phyloP scores from a whole-genome alignment of 2,797 vertebrate species.

The Amphiprion clarkii region DNA sequence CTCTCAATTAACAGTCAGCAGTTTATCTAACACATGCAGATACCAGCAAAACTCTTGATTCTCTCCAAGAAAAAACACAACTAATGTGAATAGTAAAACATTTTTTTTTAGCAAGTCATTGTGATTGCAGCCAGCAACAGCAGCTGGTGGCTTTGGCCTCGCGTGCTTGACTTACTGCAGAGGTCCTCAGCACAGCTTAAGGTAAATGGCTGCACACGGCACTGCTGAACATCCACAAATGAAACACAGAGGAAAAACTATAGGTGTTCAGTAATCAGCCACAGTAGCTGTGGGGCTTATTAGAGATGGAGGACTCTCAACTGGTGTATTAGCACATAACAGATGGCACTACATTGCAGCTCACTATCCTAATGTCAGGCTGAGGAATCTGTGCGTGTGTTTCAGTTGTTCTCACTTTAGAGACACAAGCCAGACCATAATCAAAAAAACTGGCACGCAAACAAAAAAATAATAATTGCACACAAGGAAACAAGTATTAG shows the following conservation, averaged over 20 bases:
- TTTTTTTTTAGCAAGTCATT: not conserved
- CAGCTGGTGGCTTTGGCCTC: slow-evolving; percentile 8
- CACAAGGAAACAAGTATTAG: not conserved
- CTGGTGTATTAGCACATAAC: slow-evolving; percentile 24
- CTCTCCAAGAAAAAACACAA: not conserved
- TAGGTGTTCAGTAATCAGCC: slow-evolving; percentile 14
- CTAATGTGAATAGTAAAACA: not conserved
- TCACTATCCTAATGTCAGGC: slow-evolving; percentile 29
- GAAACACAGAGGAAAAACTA: slow-evolving; percentile 4
- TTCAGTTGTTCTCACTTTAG: slow-evolving; percentile 40
- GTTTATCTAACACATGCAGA: not conserved
- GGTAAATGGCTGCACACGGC: slow-evolving; percentile 10
- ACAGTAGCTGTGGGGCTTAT: not conserved
- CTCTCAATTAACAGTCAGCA: too few relatives aligned
- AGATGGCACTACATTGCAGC: slow-evolving; percentile 47
- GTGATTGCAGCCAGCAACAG: not conserved
- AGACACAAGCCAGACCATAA: not conserved
- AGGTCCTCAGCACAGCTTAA: not conserved
- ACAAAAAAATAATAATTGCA: not conserved
- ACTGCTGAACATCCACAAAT: not conserved
- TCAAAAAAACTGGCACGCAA: slow-evolving; percentile 3
- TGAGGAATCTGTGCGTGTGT: not conserved
- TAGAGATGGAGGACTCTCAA: slow-evolving; percentile 14
- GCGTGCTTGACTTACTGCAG: slow-evolving; percentile 6
- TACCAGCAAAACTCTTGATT: not conserved